A percentile compares a stretch with the other conserved stretches of the same genome.
Conservation (phyloP, 2,797 vertebrate genomes). For the Cygnus olor region DNA sequence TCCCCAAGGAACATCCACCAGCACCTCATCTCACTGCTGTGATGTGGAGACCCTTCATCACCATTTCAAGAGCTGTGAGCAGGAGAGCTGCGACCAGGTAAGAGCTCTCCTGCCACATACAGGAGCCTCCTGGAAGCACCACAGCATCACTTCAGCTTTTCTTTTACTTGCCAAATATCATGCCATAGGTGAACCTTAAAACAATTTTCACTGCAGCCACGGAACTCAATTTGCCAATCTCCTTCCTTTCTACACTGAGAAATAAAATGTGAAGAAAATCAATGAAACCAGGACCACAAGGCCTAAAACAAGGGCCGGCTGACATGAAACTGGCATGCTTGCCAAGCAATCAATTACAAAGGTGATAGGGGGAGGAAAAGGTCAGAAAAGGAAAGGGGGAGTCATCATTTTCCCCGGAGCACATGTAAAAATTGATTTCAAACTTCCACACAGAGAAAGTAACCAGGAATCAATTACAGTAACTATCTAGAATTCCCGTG, state of each 20-base stretch:
- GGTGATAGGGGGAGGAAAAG: background rate
- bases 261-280: background rate
- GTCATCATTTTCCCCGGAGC: background rate
- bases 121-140: background rate
- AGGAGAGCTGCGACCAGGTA: background rate
- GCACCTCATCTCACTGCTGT: background rate
- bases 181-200: background rate
- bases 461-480: background rate
- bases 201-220: background rate
- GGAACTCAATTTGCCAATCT: background rate
- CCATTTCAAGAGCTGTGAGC: background rate
- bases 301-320: background rate
- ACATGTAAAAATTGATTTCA: background rate
- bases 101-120: background rate
- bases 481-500: background rate
- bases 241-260: background rate
- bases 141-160: background rate
- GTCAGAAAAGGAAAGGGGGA: background rate
- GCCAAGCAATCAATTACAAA: background rate
- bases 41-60: background rate
- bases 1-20: background rate
- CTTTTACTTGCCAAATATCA: background rate
- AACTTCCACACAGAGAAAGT: background rate
- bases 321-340: background rate
- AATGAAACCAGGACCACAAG: background rate